A percentile compares a stretch with the other conserved stretches of the same genome.
Evolutionary conservation across 2,113 vertebrate species (phyloP).

Genomic region (Cathartes aura): DNA sequence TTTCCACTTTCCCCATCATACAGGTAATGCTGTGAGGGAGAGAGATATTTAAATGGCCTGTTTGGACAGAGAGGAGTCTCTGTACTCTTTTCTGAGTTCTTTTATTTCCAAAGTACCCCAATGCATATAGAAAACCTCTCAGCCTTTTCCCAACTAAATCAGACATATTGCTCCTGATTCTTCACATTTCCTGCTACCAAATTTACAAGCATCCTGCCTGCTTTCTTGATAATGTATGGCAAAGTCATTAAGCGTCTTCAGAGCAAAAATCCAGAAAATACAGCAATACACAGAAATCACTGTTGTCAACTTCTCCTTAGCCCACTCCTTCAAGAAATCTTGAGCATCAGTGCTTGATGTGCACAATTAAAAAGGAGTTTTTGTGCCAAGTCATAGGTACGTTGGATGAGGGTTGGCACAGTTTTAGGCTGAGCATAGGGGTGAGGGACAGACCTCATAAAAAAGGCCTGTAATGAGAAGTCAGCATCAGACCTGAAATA

Average conservation of each 20-base stretch:
- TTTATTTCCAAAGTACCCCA: neutral
- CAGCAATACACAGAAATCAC: neutral
- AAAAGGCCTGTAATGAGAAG: neutral
- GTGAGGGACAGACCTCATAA: accelerated
- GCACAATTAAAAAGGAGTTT: neutral
- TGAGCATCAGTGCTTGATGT: neutral
- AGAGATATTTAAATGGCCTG: neutral
- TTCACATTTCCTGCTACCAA: neutral
- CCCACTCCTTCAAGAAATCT: neutral
- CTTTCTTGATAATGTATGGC: neutral
- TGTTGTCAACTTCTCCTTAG: neutral
- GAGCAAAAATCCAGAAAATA: neutral
- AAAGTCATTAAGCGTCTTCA: neutral
- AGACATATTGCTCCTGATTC: neutral
- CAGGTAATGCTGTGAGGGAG: neutral
- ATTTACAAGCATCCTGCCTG: neutral
- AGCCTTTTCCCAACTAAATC: neutral
- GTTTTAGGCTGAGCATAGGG: accelerated
- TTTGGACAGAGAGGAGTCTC: neutral
- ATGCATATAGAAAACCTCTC: neutral
- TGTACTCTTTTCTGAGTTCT: neutral
- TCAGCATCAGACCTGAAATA: neutral
- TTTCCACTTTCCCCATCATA: neutral
- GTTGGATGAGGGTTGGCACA: neutral
- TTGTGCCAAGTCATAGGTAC: neutral